These are phyloP conservation scores for Typhlichthys eigenmanni DNA, from an alignment of 2,797 vertebrate species.

Conservation along the genomic window DNA sequence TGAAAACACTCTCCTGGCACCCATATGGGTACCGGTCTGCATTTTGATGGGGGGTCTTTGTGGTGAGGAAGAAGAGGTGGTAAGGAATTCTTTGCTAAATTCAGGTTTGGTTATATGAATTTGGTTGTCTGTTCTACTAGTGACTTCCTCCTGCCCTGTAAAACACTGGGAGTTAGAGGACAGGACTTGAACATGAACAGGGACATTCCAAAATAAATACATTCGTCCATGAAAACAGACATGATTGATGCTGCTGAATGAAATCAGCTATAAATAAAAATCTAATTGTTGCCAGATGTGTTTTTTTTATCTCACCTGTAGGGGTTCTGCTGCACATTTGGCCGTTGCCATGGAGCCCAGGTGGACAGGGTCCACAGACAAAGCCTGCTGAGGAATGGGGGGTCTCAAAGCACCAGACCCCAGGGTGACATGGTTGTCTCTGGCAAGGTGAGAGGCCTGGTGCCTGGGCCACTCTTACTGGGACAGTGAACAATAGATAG, in stretches of 20 bases:
- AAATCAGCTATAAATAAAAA: too few relatives aligned
- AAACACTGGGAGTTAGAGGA: conserved; percentile 72
- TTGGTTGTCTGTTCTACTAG: conserved; percentile 31
- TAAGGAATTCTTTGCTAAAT: conserved; percentile 39
- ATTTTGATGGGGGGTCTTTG: conserved; percentile 40
- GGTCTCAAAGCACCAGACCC: conserved; percentile 79
- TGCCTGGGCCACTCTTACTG: conserved; percentile 11
- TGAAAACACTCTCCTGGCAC: conserved; percentile 28
- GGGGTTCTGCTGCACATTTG: conserved; percentile 56
- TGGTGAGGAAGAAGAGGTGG: conserved; percentile 33
- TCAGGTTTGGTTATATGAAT: conserved; percentile 36
- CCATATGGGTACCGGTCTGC: conserved; percentile 22
- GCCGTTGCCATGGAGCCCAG: conserved; percentile 74
- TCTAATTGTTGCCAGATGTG: too few relatives aligned
- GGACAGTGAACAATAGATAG: not conserved
- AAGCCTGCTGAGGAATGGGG: conserved; percentile 67
- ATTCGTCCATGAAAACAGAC: too few relatives aligned
- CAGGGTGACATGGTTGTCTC: conserved; percentile 68
- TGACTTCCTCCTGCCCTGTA: conserved; percentile 62
- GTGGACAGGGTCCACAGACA: conserved; percentile 77
- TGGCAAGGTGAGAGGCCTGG: conserved; percentile 47
- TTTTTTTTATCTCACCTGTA: conserved; percentile 49
- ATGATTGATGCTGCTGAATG: too few relatives aligned
- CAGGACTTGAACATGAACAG: conserved; percentile 50
- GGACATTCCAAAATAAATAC: not conserved